These are phyloP conservation scores for Andrena flavipes DNA, from an alignment of 2,888 invertebrate genomes.

Conservation along the genomic window DNA sequence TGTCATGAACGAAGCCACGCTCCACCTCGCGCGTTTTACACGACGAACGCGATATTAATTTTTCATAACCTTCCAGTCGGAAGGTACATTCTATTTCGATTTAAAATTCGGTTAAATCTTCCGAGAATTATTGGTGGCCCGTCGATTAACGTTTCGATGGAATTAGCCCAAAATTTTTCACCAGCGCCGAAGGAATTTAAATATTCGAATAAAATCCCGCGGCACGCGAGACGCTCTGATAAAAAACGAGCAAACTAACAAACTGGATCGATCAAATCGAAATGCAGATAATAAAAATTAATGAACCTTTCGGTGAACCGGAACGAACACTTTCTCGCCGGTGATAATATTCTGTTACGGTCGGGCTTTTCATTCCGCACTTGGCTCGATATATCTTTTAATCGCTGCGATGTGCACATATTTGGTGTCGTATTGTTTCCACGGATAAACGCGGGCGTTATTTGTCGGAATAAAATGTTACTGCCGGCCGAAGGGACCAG, in stretches of 20 bases:
- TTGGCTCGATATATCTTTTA: conserved; percentile 25
- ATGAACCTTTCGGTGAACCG: background rate
- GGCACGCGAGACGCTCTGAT: background rate
- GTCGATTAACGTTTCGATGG: background rate
- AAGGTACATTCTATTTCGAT: no score
- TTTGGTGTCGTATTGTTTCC: conserved; percentile 30
- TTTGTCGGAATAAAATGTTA: conserved; percentile 46
- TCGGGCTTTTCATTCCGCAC: conserved; percentile 9
- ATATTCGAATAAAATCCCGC: background rate
- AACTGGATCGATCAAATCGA: conserved; percentile 3
- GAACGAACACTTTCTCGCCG: background rate
- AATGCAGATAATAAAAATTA: conserved; percentile 1
- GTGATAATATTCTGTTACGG: background rate
- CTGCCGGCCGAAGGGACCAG: conserved; percentile 30
- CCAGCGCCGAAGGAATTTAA: background rate
- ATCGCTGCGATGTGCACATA: conserved; percentile 23
- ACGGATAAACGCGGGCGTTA: conserved; percentile 20
- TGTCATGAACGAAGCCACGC: conserved; percentile 34
- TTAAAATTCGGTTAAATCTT: background rate
- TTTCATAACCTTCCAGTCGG: background rate
- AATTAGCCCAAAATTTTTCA: background rate
- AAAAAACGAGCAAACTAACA: conserved; percentile 8
- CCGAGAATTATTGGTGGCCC: background rate
- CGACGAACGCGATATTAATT: conserved; percentile 3
- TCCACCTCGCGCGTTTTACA: conserved; percentile 3